These are phyloP conservation scores for Paedocypris sp. DNA, from an alignment of 2,113 vertebrate genomes.

Conservation along the genomic window DNA sequence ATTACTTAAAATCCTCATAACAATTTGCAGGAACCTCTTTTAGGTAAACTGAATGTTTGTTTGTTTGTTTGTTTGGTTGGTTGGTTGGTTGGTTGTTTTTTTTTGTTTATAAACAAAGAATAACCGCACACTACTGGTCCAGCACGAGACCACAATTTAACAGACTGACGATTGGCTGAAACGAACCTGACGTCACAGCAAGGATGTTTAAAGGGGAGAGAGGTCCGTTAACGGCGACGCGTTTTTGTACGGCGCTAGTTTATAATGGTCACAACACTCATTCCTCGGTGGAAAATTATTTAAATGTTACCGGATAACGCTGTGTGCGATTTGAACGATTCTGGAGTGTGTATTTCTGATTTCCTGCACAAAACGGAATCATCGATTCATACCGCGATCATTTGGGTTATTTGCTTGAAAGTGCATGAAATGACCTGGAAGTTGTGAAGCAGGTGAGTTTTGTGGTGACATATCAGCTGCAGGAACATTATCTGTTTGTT, in stretches of 20 bases:
- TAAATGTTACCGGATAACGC: not conserved
- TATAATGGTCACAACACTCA: not conserved
- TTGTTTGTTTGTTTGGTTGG: too few species aligned
- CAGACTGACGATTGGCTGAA: not conserved
- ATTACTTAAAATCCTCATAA: too few species aligned
- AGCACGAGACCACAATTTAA: not conserved
- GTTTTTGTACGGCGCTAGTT: not conserved
- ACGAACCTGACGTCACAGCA: not conserved
- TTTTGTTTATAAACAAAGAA: too few species aligned
- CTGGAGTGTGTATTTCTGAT: too few species aligned
- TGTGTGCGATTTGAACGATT: not conserved
- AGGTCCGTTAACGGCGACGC: not conserved
- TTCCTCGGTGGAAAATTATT: not conserved
- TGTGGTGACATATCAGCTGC: not conserved
- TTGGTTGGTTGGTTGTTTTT: too few species aligned
- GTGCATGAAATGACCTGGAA: not conserved
- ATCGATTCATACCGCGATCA: not conserved
- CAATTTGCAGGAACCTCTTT: too few species aligned
- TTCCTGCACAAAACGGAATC: too few species aligned
- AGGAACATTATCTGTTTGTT: not conserved
- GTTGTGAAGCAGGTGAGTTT: not conserved
- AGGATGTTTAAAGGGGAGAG: constrained; percentile 1
- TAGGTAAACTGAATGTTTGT: too few species aligned
- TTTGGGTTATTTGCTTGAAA: not conserved
- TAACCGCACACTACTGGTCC: too few species aligned